Evolutionary conservation across 2,113 vertebrate species (phyloP), one percentile per base, ranked within the genome.

Genomic region (Odontophorus gujanensis): DNA sequence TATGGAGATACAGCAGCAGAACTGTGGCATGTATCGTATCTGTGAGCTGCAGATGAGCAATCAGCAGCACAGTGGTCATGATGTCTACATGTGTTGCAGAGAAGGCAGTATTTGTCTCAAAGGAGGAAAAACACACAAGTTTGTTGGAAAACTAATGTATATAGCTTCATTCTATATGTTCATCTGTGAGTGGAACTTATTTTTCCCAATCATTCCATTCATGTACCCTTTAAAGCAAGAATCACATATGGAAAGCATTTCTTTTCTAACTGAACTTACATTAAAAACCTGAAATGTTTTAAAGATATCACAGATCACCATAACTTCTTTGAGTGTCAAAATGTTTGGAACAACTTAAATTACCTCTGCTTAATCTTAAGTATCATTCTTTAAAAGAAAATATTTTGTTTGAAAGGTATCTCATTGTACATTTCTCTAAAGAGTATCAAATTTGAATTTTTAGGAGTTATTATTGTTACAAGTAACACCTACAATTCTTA

Each of bases 361-460:
- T 71, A 42, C 28, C 19, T 42, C 53, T 2, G 2, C 62, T 91
- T 91, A 79, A 82, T 69, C 71, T 42, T 48, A 5, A 82, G 26
- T 92, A 93, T 43, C 11, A 58, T 81, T 89, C 67, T 62, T 87
- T 24, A 69, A 93, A 95, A 77, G 77, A 86, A 93, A 95, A 92
- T 76, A 85, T 93, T 96, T 95, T 86, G 81, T 55, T 89, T 92
- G 67, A 93, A 94, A 92, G 53, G 40, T 76, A 90, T 32, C 73
- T 86, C 10, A 38, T 51, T 38, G 55, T 59, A 85, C 51, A 80
- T 92, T 93, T 92, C 38, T 82, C 87, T 69, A 50, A 90, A 83
- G 74, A 61, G 36, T 81, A 93, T 91, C 84, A 69, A 75, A 59
- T 92, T 73, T 53, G 32, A 90, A 79, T 91, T 89, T 93, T 92